A percentile compares a stretch with the other conserved stretches of the same genome.
phyloP scores from a whole-genome alignment of 2,113 vertebrate species.

The Geothlypis trichas region DNA sequence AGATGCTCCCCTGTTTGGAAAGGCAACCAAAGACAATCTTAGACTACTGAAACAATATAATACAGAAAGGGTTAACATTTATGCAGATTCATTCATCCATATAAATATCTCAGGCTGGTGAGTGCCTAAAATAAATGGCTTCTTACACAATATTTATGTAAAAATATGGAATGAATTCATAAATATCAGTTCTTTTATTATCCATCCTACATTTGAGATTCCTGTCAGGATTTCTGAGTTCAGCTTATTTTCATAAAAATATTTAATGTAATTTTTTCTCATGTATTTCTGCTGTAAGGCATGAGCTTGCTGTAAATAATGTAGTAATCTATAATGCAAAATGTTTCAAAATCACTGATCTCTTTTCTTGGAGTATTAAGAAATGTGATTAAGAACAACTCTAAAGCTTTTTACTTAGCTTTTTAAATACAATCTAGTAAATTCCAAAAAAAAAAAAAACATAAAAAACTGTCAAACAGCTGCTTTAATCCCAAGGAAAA shows the following conservation, averaged over 20 bases:
- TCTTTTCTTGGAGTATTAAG: neutral
- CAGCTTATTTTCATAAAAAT: neutral
- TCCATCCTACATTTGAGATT: neutral
- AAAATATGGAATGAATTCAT: neutral
- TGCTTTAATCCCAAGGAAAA: neutral
- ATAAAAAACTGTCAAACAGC: neutral
- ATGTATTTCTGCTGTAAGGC: neutral
- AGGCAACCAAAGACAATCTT: neutral
- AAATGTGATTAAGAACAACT: neutral
- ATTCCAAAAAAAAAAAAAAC: neutral
- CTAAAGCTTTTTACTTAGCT: neutral
- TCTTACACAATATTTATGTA: neutral
- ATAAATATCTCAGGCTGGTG: neutral
- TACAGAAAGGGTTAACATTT: neutral
- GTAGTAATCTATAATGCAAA: neutral
- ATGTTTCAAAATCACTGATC: neutral
- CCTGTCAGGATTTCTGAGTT: neutral
- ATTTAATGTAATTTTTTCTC: neutral
- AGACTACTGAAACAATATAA: neutral
- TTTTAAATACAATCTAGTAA: neutral
- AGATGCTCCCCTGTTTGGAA: neutral
- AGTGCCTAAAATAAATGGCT: neutral
- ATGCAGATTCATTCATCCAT: neutral
- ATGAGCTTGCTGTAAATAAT: neutral
- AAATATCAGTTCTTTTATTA: neutral